Evolutionary conservation across 2,113 vertebrate species (phyloP), one percentile per base, ranked within the genome.

Genomic region (Dipodomys merriami): DNA sequence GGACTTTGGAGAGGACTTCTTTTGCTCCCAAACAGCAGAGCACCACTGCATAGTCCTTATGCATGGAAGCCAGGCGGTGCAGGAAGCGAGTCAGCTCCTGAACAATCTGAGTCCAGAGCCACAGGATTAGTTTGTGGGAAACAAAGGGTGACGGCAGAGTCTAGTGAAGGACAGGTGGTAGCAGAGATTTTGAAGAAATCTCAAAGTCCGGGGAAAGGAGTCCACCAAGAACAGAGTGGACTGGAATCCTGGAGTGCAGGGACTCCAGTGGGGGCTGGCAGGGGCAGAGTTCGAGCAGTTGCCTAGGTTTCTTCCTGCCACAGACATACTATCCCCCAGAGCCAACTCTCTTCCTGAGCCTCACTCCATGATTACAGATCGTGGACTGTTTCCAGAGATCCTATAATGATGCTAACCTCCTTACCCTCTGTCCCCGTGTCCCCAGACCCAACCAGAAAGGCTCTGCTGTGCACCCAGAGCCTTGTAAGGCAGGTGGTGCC

Each of bases 21-120:
- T 97, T 98, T 46, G 98, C 96, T 35, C 99, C 99, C 86, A 98
- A 96, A 0, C 98, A 98, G 94, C 99, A 99, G 98, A 99, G 99
- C 83, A 98, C 98, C 81, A 99, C 99, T 0, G 99, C 98, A 0
- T 99, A 99, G 97, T 99, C 99, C 95, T 99, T 99, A 96, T 99
- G 99, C 92, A 98, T 88, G 0, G 98, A 98, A 53, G 98, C 99
- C 98, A 99, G 96, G n/a, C 98, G 98, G 92, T 99, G 98, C 74
- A 99, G 97, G 97, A 99, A 99, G 88, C 97, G 97, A 5, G 99
- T 97, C 3, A 98, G 98, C 95, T 98, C 98, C 98, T 99, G 99
- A 33, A 99, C 97, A n/a, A 98, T 98, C 99, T 99, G 92, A 30
- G 35, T 82, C 60, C 94, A 62, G 29, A 68, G 81, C 57, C 39